Base-by-base conservation (phyloP, 2,888 invertebrate species). In the Petrophora chlorosata region DNA sequence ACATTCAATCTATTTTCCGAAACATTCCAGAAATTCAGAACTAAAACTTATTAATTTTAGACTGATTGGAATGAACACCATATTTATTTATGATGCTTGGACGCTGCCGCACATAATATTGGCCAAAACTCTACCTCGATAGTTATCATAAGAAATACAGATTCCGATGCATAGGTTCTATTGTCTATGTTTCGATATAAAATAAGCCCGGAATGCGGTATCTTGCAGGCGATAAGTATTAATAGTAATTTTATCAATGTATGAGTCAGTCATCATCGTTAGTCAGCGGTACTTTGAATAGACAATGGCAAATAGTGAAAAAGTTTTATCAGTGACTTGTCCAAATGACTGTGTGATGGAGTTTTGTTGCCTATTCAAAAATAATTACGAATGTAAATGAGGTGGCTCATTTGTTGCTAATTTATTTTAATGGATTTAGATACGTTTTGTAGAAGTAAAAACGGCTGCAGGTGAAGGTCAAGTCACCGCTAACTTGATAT, bases 251-350 rank as follows among this genome's bases (percentile, higher is more conserved):
- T 70, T 73, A 75, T 79, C 80, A 79, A 80, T 83, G 81, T 83
- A 73, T 79, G 79, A 82, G 65, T 76, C 75, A 73, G 76, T 84
- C 79, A 75, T 79, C 79, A 75, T 79, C 79, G 81, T 84, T 82
- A 85, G 73, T 83, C 83, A 82, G 76, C 78, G 67, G 56, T 61
- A 56, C 72, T 73, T 72, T 70, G 63, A 59, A 65, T 64, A 76
- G 73, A 79, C 80, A 80, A 78, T 75, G 59, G 69, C 60, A 55
- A 69, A 63, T 42, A 36, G 28, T 50, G 32, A 47, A 53, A 55
- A 35, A 44, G 32, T 33, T 30, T 32, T 38, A 56, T 57, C 53
- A 53, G 54, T 61, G 46, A 45, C 47, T 42, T 12, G 44, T 28
- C 43, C 26, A 12, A 47, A 53, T 47, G 42, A 46, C 41, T 51